Evolutionary conservation across 2,797 vertebrate species (phyloP), one percentile per base, ranked within the genome.

Genomic region (Hemibagrus guttatus): DNA sequence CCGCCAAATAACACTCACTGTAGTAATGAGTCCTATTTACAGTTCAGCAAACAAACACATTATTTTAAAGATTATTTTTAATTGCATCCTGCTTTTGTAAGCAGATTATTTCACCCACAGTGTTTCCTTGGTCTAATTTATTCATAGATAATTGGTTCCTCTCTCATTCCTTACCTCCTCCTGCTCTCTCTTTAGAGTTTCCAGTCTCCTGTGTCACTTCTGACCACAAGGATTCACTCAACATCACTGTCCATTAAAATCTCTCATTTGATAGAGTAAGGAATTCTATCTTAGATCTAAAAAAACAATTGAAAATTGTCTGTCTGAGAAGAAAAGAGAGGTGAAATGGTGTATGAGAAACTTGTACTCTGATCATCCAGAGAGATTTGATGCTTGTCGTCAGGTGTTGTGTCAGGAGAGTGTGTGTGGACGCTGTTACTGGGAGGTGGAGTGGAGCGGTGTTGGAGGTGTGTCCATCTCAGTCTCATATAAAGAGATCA

Each of bases 381-480:
- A 52, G 0, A 75, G 6, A n/a, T 75, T 75, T 3, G 13, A 28
- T 39, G 35, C 35, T 12, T 28, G 2, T 52, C 0, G 5, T 14
- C 72, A 84, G 81, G 86, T 87, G 61, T 35, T 80, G 49, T 84
- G 81, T n/a, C 71, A 84, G 49, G 86, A 84, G 61, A 69, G 52
- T 61, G 52, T 87, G 74, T 84, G 28, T 61, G 74, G 39, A 84
- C 19, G 66, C 28, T 87, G 83, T 78, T 87, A 87, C 28, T 84
- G 86, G 86, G 86, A 84, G 21, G 75, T 81, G 86, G 86, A 87
- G 28, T 87, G 86, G 76, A 87, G 14, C 0, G 82, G 66, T 69
- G 66, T 49, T 52, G 23, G 21, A 6, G 23, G 5, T 63, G 74
- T 64, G 17, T 28, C 56, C 13, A 76, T 87, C n/a, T 35, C 81